Evolutionary conservation across 2,113 vertebrate species (phyloP).

Genomic region (Lates calcarifer): DNA sequence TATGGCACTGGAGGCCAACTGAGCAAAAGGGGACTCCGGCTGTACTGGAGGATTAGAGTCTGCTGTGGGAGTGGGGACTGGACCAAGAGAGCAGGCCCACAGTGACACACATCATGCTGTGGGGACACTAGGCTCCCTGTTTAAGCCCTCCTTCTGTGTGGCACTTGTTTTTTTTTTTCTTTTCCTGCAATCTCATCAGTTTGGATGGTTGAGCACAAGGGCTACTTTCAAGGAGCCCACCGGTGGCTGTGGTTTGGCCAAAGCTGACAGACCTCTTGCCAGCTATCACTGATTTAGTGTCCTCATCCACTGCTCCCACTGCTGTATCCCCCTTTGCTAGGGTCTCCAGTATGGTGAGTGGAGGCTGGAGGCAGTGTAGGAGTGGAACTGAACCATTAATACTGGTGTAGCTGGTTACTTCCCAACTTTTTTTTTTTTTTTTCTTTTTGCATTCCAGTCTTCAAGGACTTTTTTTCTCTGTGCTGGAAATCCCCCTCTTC

Average conservation of each 20-base stretch:
- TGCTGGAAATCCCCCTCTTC: conserved; percentile 31
- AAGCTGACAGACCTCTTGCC: conserved; percentile 72
- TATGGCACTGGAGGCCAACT: conserved; percentile 56
- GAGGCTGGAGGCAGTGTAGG: conserved; percentile 61
- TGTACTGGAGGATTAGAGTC: conserved; percentile 66
- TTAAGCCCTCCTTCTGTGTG: conserved; percentile 65
- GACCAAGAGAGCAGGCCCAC: conserved; percentile 59
- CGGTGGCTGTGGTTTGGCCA: conserved; percentile 76
- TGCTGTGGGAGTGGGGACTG: conserved; percentile 59
- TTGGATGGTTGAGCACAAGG: conserved; percentile 81
- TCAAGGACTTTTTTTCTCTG: conserved; percentile 46
- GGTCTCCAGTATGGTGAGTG: conserved; percentile 68
- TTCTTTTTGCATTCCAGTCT: conserved; percentile 37
- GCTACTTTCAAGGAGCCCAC: conserved; percentile 79
- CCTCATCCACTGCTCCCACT: conserved; percentile 35
- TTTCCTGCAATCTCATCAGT: conserved; percentile 65
- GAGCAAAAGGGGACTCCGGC: conserved; percentile 56
- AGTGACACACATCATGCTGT: conserved; percentile 61
- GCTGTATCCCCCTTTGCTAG: conserved; percentile 40
- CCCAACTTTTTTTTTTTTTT: conserved; percentile 27
- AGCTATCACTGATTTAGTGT: conserved; percentile 72
- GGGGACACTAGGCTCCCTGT: conserved; percentile 82
- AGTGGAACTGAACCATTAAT: conserved; percentile 64
- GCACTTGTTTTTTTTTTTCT: conserved; percentile 53
- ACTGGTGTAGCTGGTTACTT: conserved; percentile 39